Conservation (phyloP, 2,797 vertebrate genomes). For the Trachops cirrhosus region DNA sequence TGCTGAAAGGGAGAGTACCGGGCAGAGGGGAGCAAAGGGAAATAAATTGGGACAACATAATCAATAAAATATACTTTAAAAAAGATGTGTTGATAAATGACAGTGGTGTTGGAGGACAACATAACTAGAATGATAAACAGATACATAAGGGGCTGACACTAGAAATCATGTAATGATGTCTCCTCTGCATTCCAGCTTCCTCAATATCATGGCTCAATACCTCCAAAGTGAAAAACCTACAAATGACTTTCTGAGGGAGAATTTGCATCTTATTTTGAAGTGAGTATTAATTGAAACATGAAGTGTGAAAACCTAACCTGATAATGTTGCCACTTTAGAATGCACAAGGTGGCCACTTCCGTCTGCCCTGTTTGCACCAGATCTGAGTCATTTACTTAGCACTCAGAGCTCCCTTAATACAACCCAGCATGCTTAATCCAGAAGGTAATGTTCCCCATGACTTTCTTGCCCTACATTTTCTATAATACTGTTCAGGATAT, state of each 20-base stretch:
- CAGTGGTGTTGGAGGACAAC: background rate
- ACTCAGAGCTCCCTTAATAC: background rate
- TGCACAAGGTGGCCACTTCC: rapidly evolving
- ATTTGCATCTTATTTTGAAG: background rate
- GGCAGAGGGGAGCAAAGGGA: too few species aligned
- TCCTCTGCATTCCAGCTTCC: background rate
- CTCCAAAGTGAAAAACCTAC: background rate
- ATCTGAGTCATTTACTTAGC: background rate
- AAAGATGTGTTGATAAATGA: background rate
- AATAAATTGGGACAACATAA: too few species aligned
- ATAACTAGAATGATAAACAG: background rate
- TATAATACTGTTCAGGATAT: background rate
- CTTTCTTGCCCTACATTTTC: background rate
- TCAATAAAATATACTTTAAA: too few species aligned
- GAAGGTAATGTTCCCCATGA: background rate
- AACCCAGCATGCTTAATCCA: too few species aligned
- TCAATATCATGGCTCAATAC: background rate
- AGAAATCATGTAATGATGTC: background rate
- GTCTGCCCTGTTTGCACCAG: background rate
- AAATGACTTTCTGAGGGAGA: background rate
- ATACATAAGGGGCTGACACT: rapidly evolving
- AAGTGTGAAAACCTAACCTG: background rate
- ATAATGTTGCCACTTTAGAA: background rate
- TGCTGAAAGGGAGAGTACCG: too few species aligned
- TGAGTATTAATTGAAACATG: background rate